Evolutionary conservation across 2,888 invertebrate species (phyloP), one percentile per base, ranked within the genome.

Genomic region (Timema cristinae): DNA sequence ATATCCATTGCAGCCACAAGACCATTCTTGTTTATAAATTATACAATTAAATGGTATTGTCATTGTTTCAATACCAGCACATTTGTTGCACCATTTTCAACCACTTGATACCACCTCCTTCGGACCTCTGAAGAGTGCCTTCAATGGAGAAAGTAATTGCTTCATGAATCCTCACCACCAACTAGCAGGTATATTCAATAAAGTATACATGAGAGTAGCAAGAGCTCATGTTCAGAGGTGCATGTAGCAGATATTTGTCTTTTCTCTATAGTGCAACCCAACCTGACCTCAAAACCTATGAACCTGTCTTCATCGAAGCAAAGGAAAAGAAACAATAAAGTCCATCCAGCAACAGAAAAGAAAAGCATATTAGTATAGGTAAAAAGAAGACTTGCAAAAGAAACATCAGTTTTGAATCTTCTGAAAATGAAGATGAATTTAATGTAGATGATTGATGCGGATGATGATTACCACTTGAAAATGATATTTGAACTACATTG

Each of bases 1-100:
- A 76, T 52, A 71, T 68, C 15, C 74, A 75, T 68, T 2, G 54
- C 2, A 69, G 68, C 61, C 72, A 75, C 59, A 72, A 50, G 7
- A 50, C 66, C 15, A 48, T 72, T 7, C 47, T 66, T 49, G 67
- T 66, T n/a, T 69, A 71, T 11, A 10, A 68, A 5, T 71, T 69
- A 11, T 73, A 72, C 52, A 13, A 32, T 56, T 63, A 50, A 71
- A 70, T 50, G 66, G 67, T 16, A 74, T 74, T 61, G 16, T 67
- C 11, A 5, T 75, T 10, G 32, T 75, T 6, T 72, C 69, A 10
- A 47, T 75, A 15, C 75, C 74, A 6, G 74, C 75, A 9, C 75
- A 76, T 67, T 61, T 68, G 5, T 71, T 70, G 6, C 74, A 76
- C 68, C 16, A 16, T 9, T 10, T 72, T 6, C 74, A 76, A 13